Percentiles rank a stretch among this genome's conserved stretches.
Conservation (phyloP, 1,140 invertebrate genomes). For the Agrilus planipennis region DNA sequence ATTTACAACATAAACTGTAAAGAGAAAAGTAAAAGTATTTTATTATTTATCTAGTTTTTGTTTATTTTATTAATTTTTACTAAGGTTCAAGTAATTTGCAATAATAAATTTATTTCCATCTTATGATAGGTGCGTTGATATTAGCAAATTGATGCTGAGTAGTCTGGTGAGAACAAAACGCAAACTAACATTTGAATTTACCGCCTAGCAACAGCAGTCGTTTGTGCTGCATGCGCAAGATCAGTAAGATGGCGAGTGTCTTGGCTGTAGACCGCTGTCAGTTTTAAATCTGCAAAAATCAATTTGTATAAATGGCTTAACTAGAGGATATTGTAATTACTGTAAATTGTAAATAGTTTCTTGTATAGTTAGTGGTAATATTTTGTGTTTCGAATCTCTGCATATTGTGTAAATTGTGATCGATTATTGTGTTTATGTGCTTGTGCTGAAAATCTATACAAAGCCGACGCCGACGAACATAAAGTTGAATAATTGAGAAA, state of each 20-base stretch:
- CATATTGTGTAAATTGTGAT: conserved; percentile 29
- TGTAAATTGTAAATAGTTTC: conserved; percentile 37
- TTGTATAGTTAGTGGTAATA: conserved; percentile 38
- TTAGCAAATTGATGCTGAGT: too few relatives aligned
- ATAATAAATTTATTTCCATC: too few relatives aligned
- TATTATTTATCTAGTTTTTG: too few relatives aligned
- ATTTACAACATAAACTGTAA: too few relatives aligned
- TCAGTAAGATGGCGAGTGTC: conserved; percentile 31
- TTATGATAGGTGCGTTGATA: too few relatives aligned
- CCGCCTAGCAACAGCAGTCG: too few relatives aligned
- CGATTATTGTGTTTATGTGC: conserved; percentile 30
- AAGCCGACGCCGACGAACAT: conserved; percentile 29
- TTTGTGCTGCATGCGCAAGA: conserved; percentile 21
- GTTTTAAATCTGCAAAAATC: conserved; percentile 33
- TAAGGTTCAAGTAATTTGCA: too few relatives aligned
- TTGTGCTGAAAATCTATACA: conserved; percentile 26
- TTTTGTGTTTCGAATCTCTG: conserved; percentile 31
- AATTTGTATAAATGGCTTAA: conserved; percentile 34
- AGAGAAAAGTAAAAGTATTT: too few relatives aligned
- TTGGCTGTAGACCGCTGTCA: conserved; percentile 29
- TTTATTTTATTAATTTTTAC: too few relatives aligned
- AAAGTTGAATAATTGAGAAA: conserved; percentile 23
- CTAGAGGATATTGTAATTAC: conserved; percentile 23
- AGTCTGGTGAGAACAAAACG: too few relatives aligned
- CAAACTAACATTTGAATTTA: conserved; percentile 13